Percentiles rank a stretch among this genome's conserved stretches.
These are phyloP conservation scores for Empis stercorea DNA, from an alignment of 2,888 invertebrate species.

Conservation along the genomic window DNA sequence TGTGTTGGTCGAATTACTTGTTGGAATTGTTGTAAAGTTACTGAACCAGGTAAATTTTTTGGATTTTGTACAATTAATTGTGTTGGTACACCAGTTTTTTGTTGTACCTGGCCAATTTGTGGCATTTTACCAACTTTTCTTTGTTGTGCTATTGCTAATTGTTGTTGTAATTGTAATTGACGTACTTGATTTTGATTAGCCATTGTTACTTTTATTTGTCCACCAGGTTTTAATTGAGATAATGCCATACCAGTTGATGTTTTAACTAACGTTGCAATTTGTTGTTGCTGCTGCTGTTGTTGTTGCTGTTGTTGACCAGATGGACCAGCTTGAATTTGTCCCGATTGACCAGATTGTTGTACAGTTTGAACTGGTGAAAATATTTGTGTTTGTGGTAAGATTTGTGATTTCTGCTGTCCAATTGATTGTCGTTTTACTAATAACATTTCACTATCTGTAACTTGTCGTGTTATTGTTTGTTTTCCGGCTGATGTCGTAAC, in stretches of 20 bases:
- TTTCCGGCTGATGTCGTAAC: conserved; percentile 26
- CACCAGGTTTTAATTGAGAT: conserved; percentile 34
- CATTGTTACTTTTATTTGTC: conserved; percentile 40
- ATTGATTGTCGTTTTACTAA: conserved; percentile 43
- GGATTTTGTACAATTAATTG: conserved; percentile 61
- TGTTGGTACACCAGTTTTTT: conserved; percentile 41
- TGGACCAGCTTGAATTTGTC: conserved; percentile 23
- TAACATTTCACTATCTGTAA: conserved; percentile 46
- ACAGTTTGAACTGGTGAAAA: conserved; percentile 42
- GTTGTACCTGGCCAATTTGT: conserved; percentile 32
- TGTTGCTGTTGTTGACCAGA: conserved; percentile 26
- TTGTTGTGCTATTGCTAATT: conserved; percentile 42
- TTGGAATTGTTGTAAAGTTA: conserved; percentile 62
- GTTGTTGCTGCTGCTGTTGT: conserved; percentile 24
- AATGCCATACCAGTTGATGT: conserved; percentile 36
- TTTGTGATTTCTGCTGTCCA: conserved; percentile 33
- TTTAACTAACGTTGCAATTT: conserved; percentile 33
- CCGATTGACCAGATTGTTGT: conserved; percentile 22
- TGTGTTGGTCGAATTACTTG: conserved; percentile 54
- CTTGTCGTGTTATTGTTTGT: conserved; percentile 38
- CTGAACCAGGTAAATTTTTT: conserved; percentile 41
- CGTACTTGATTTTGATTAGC: conserved; percentile 51
- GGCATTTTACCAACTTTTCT: conserved; percentile 51
- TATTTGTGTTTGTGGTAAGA: conserved; percentile 41
- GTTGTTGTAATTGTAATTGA: conserved; percentile 48